phyloP scores from a whole-genome alignment of 2,113 vertebrate species.

The Chlamydotis undulata region DNA sequence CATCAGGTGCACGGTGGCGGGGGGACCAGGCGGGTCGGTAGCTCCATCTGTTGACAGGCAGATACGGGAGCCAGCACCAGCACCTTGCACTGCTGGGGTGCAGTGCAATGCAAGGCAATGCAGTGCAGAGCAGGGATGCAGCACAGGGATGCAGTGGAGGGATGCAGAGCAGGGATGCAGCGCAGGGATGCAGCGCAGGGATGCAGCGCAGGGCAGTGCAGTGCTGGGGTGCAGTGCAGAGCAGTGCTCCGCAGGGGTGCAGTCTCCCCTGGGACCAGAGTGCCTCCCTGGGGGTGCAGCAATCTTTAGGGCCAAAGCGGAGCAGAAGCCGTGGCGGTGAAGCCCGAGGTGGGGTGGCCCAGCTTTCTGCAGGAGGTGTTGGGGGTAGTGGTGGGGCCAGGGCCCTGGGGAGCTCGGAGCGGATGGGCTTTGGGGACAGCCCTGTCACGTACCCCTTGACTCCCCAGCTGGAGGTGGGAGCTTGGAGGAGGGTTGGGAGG shows the following conservation, averaged over 20 bases:
- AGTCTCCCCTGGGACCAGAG: accelerated
- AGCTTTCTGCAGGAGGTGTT: neutral
- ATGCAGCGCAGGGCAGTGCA: neutral
- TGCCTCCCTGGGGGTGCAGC: neutral
- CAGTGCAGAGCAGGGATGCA: too few species aligned
- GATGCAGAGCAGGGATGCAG: too few species aligned
- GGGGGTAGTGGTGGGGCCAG: neutral
- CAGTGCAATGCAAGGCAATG: neutral
- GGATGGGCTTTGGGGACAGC: neutral
- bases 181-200: too few species aligned
- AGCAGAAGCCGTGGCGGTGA: neutral
- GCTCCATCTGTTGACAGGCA: constrained; percentile 18
- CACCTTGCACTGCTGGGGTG: too few species aligned
- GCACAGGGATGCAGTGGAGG: neutral
- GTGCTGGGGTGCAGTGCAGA: neutral
- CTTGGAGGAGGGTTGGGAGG: neutral
- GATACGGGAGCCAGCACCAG: too few species aligned
- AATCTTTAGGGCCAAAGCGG: neutral
- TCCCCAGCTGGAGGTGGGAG: neutral
- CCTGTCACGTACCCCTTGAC: neutral
- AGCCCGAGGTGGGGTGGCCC: too few species aligned
- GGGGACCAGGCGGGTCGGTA: neutral
- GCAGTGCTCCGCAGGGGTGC: neutral
- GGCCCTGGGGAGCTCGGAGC: accelerated
- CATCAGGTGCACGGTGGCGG: neutral